Conservation (phyloP, 2,888 invertebrate species). For the Antitype chi region DNA sequence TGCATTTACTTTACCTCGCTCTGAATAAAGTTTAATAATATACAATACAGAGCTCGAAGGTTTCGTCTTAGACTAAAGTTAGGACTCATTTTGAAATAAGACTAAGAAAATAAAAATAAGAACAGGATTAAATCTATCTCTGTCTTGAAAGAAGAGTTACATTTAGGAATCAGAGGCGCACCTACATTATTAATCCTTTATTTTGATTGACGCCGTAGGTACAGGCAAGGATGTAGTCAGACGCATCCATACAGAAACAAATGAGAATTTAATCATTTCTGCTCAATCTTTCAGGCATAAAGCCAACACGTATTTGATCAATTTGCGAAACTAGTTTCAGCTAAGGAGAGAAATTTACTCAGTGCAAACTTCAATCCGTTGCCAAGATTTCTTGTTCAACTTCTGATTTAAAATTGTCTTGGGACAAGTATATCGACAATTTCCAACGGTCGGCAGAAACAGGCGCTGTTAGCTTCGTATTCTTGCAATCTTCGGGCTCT, state of each 20-base stretch:
- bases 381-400: constrained; percentile 13
- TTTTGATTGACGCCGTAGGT: not conserved
- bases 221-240: constrained; percentile 6
- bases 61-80: too few relatives aligned
- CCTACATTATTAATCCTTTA: too few relatives aligned
- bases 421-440: constrained; percentile 28
- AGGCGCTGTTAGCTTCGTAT: constrained; percentile 31
- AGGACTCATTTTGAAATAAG: not conserved
- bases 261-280: not conserved
- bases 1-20: not conserved
- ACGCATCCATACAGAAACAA: not conserved
- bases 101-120: too few relatives aligned
- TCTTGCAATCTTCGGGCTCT: constrained; percentile 12
- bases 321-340: constrained; percentile 21
- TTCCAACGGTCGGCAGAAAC: constrained; percentile 21
- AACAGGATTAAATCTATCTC: too few relatives aligned
- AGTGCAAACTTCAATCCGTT: constrained; percentile 13
- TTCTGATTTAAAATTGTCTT: constrained; percentile 24
- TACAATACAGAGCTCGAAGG: not conserved
- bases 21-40: not conserved
- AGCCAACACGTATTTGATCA: constrained; percentile 3
- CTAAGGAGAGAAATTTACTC: not conserved
- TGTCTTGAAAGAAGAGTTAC: too few relatives aligned
- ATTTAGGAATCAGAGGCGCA: too few relatives aligned
- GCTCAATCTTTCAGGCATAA: constrained; percentile 9